Evolutionary conservation across 2,113 vertebrate genomes (phyloP).

Genomic region (Seriola dumerili): DNA sequence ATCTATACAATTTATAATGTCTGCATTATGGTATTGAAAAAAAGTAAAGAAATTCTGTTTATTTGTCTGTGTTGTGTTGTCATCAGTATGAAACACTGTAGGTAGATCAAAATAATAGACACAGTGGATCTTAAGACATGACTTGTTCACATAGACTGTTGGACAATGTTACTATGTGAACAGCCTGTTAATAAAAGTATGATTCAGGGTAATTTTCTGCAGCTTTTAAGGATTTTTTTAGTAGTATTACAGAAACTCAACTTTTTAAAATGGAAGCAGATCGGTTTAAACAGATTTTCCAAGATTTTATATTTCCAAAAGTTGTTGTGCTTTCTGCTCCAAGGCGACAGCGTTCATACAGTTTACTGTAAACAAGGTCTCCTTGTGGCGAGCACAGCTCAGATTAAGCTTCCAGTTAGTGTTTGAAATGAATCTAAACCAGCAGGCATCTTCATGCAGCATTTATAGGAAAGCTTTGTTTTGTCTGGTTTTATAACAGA

Average conservation of each 20-base stretch:
- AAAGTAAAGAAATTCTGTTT: neutral
- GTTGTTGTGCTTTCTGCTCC: slow-evolving; percentile 25
- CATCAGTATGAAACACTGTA: neutral
- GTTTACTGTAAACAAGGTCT: slow-evolving; percentile 37
- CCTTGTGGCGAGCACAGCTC: slow-evolving; percentile 18
- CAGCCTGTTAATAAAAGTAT: slow-evolving; percentile 15
- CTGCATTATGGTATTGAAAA: neutral
- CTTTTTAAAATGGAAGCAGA: slow-evolving; percentile 14
- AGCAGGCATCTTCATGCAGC: slow-evolving; percentile 47
- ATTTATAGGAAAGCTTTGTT: slow-evolving; percentile 47
- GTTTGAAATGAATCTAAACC: slow-evolving; percentile 45
- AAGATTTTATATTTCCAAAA: slow-evolving; percentile 25
- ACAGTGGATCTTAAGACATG: neutral
- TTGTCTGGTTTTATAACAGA: slow-evolving; percentile 28
- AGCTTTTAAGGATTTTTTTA: too few species aligned
- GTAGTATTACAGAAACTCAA: neutral
- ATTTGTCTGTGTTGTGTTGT: neutral
- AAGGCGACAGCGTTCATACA: slow-evolving; percentile 29
- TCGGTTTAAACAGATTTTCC: slow-evolving; percentile 22
- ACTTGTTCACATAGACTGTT: slow-evolving; percentile 23
- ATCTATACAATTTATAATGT: neutral
- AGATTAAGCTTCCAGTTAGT: slow-evolving; percentile 30
- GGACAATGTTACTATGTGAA: slow-evolving; percentile 5
- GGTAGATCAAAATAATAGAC: too few species aligned
- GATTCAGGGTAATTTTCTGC: neutral